These are phyloP conservation scores for Synanceia verrucosa DNA, from an alignment of 2,797 vertebrate species.

Conservation along the genomic window DNA sequence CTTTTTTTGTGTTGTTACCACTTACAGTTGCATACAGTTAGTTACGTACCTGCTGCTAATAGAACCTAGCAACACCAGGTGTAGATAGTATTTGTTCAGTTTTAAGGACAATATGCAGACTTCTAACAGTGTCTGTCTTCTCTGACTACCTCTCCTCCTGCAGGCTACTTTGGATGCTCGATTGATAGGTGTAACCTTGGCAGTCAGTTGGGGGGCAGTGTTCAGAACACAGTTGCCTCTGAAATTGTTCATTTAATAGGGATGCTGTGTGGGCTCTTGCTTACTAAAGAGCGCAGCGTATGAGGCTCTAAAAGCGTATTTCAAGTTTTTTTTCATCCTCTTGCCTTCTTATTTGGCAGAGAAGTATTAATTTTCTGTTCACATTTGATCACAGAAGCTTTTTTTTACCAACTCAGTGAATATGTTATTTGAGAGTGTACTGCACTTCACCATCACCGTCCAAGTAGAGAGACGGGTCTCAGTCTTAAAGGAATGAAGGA, in stretches of 20 bases:
- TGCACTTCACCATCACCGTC: background rate
- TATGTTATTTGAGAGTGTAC: background rate
- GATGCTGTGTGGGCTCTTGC: constrained; percentile 23
- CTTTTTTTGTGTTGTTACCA: no score
- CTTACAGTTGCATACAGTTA: no score
- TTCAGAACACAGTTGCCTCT: constrained; percentile 51
- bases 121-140: constrained; percentile 35
- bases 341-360: background rate
- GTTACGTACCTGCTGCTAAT: background rate
- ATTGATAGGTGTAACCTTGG: constrained; percentile 66
- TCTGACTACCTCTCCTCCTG: constrained; percentile 22
- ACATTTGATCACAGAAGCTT: constrained; percentile 15
- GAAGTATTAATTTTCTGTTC: constrained; percentile 23
- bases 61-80: background rate
- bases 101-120: background rate
- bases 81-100: background rate
- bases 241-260: constrained; percentile 56
- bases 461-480: background rate
- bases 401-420: background rate
- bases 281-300: constrained; percentile 9
- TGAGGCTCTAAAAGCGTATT: constrained; percentile 28
- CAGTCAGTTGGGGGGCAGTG: constrained; percentile 16
- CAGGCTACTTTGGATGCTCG: constrained; percentile 36
- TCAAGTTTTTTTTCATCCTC: constrained; percentile 22
- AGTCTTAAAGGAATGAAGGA: background rate